Base-by-base conservation (phyloP, 2,113 vertebrate species). In the Megaceryle torquata region DNA sequence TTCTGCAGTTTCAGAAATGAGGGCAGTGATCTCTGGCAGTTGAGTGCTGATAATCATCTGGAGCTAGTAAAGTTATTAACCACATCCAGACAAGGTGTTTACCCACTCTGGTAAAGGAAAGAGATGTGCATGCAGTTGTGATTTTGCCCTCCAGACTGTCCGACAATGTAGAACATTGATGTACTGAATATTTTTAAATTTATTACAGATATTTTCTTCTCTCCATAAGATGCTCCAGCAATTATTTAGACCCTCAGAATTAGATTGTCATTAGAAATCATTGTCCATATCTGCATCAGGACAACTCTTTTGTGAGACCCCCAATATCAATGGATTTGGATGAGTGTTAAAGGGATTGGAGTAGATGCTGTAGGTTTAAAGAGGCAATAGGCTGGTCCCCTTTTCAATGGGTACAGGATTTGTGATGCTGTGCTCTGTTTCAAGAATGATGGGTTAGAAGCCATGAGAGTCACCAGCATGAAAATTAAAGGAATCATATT, bases 91-190 rank as follows among this genome's bases (percentile, higher is more conserved):
- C 4, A 16, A 7, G 4, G 5, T 37, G 15, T 69, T 56, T 50
- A 20, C 21, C 15, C 18, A 9, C 19, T 57, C 18, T n/a, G n/a
- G n/a, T n/a, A 76, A 76, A 82, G 6, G 20, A 33, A 71, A 71
- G 10, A 33, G 8, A 31, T 72, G 25, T 18, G 6, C 29, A 20
- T 33, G 25, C 8, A 74, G 19, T 13, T 69, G 50, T 72, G 41
- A 29, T 65, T 80, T 85, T 64, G 44, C 29, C 11, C 19, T 35
- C 61, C 21, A 43, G 9, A 33, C 29, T 31, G 9, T 10, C 20
- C 5, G 3, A 74, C 20, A 46, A 6, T 0, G 0, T 26, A 60
- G 17, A 46, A 54, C 7, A 39, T 0, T 0, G 29, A 33, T 46
- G 20, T 33, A 41, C 2, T 35, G 17, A 10, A 3, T 70, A 60